These are phyloP conservation scores for Drosophila koepferae DNA, from an alignment of 2,888 invertebrate species.

Conservation along the genomic window DNA sequence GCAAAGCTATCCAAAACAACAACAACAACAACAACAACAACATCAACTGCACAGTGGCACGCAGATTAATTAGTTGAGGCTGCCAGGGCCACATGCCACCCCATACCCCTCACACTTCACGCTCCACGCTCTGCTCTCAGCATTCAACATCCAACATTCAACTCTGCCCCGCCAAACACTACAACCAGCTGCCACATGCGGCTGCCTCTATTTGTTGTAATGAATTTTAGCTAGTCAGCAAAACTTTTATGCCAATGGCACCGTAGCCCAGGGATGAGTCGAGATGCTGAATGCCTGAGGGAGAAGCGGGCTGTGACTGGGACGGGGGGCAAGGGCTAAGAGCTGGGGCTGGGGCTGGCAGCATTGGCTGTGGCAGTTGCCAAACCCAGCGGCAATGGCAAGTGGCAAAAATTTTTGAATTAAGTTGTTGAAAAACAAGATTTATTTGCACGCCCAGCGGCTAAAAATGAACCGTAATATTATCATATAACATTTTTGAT, in stretches of 20 bases:
- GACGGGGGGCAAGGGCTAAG: neutral
- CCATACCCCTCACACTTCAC: neutral
- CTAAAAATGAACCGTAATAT: constrained; percentile 25
- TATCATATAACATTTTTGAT: constrained; percentile 63
- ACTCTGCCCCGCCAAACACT: constrained; percentile 11
- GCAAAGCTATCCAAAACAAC: constrained; percentile 36
- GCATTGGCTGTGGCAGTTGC: constrained; percentile 13
- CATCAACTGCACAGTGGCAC: constrained; percentile 61
- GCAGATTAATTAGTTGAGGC: constrained; percentile 83
- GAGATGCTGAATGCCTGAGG: constrained; percentile 13
- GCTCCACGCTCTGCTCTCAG: neutral
- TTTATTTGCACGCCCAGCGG: constrained; percentile 55
- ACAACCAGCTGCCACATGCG: constrained; percentile 49
- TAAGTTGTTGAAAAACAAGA: constrained; percentile 75
- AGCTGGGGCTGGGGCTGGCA: neutral
- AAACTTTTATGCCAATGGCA: constrained; percentile 78
- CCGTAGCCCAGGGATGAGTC: constrained; percentile 25
- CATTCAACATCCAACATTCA: neutral
- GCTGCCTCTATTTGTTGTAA: constrained; percentile 75
- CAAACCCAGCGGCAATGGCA: constrained; percentile 12
- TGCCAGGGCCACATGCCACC: constrained; percentile 55
- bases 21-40: constrained; percentile 27
- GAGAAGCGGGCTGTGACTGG: constrained; percentile 3
- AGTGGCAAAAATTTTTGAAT: constrained; percentile 64
- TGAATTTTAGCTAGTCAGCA: constrained; percentile 83